Base-by-base conservation (phyloP, 2,797 vertebrate genomes). In the Heterohyrax brucei region DNA sequence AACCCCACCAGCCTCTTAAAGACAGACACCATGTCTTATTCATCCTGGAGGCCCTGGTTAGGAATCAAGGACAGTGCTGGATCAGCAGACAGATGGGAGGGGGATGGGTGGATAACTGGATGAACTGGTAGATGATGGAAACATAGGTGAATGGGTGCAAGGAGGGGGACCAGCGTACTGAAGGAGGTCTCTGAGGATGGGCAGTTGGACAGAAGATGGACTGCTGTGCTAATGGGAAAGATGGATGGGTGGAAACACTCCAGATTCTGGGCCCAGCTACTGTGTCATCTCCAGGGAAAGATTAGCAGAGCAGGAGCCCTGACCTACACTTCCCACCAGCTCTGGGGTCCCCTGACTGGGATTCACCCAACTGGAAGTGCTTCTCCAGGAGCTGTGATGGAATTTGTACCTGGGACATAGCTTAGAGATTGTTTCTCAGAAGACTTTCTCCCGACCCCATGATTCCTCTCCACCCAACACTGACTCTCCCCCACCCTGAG, bases 31-130 rank as follows among this genome's bases (percentile, higher is more conserved):
- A 1, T 26, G 59, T 30, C 86, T 56, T 39, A 5, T 12, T 90
- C 78, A 48, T 76, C 87, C 70, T 46, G 53, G 76, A 56, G 77
- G n/a, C 53, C 62, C 70, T 89, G 7, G 7, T 83, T 72, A 93
- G 19, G 90, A 92, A 19, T 73, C 28, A 73, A 73, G 33, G 44
- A 22, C 44, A 44, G 0, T 48, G 19, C 72, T 28, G 46, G 24
- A 0, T 66, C 2, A 7, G 0, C 62, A 16, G 62, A 3, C 3
- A 16, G 50, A 22, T 10, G 44, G n/a, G 2, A 26, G 5, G 18
- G 19, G 30, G 59, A 7, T 28, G 44, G 61, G 7, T 10, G 13
- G 64, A 28, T 26, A 73, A 39, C 16, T 73, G 93, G 26, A 13
- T 14, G 61, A 39, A 44, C 56, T 26, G 14, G 26, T 14, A 21